Conservation (phyloP, 2,113 vertebrate genomes). For the Merops nubicus region DNA sequence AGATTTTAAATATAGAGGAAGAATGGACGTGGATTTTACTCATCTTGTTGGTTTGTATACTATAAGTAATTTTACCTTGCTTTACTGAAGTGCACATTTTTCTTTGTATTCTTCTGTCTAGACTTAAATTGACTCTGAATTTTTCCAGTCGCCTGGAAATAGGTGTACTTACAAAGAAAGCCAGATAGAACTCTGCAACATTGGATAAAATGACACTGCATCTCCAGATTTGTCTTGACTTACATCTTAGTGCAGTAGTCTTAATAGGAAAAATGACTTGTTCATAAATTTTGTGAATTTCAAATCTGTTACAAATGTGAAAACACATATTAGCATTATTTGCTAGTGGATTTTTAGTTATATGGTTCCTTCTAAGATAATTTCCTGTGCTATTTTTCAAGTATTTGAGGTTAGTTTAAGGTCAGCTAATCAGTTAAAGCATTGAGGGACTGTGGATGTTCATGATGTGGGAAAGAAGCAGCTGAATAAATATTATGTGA, state of each 20-base stretch:
- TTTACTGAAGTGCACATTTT: not conserved
- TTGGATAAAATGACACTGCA: not conserved
- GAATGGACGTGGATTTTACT: slow-evolving; percentile 91
- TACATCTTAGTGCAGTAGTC: not conserved
- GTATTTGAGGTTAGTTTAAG: not conserved
- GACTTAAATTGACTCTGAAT: not conserved
- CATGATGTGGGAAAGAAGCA: not conserved
- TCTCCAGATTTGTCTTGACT: not conserved
- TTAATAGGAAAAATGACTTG: not conserved
- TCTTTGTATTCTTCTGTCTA: not conserved
- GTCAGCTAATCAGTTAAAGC: not conserved
- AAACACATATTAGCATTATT: not conserved
- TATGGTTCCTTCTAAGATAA: not conserved
- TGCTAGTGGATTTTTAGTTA: not conserved
- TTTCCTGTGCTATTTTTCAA: not conserved
- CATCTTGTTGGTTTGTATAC: slow-evolving; percentile 87
- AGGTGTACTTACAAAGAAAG: not conserved
- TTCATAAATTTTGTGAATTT: not conserved
- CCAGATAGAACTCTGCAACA: not conserved
- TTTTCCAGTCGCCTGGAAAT: not conserved
- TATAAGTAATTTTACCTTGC: not conserved
- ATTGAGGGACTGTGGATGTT: not conserved
- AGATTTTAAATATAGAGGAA: slow-evolving; percentile 90
- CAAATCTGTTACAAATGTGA: not conserved
- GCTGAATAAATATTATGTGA: not conserved